phyloP scores from a whole-genome alignment of 23 tunicate species.

The Clavelina lepadiformis region DNA sequence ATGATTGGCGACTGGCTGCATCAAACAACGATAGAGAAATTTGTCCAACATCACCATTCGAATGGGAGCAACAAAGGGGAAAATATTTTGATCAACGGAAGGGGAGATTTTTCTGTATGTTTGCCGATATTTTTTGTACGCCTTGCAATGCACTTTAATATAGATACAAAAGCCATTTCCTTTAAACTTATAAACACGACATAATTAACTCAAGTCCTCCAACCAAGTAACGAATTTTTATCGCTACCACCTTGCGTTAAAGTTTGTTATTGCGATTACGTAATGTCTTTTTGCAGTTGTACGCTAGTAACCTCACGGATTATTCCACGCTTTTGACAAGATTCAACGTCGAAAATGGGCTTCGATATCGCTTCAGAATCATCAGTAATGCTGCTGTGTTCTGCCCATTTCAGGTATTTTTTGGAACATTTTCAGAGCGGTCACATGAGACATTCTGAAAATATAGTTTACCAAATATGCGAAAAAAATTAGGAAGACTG shows the following conservation, averaged over 20 bases:
- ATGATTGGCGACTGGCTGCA: conserved; percentile 88
- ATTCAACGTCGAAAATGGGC: conserved; percentile 26
- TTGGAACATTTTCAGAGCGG: too few species aligned
- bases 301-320: conserved; percentile 2
- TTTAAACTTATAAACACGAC: too few species aligned
- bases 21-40: conserved; percentile 60
- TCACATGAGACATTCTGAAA: too few species aligned
- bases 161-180: too few species aligned
- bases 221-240: too few species aligned
- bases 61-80: conserved; percentile 89
- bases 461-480: too few species aligned
- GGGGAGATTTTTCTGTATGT: conserved; percentile 43
- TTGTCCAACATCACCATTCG: conserved; percentile 85
- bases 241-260: too few species aligned
- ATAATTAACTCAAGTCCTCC: too few species aligned
- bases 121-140: too few species aligned
- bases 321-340: conserved; percentile 18
- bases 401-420: conserved; percentile 82
- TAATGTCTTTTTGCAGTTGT: neutral
- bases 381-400: conserved; percentile 82
- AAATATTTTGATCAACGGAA: conserved; percentile 81
- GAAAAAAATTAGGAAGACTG: too few species aligned
- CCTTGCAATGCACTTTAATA: too few species aligned
- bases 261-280: too few species aligned
- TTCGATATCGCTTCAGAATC: conserved; percentile 71